phyloP scores from a whole-genome alignment of 2,888 invertebrate species.

The Iphiclides podalirius region DNA sequence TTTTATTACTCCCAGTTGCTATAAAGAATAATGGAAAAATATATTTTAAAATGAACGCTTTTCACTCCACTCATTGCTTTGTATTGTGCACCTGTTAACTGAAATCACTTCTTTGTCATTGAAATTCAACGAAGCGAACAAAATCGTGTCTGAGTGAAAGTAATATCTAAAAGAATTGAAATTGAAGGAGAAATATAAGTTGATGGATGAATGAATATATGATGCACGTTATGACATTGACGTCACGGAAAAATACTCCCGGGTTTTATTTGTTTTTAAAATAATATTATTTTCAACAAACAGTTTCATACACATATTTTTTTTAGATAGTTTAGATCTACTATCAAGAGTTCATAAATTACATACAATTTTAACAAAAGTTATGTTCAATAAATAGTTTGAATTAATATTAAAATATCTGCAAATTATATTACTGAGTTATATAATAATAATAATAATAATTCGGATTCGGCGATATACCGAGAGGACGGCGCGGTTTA shows the following conservation, averaged over 20 bases:
- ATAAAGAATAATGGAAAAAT: conserved; percentile 1
- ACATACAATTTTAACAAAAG: too few relatives aligned
- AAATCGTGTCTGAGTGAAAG: conserved; percentile 4
- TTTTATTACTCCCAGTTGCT: neutral
- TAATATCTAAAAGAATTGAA: conserved; percentile 4
- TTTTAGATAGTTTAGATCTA: too few relatives aligned
- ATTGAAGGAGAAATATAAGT: neutral
- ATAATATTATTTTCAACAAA: too few relatives aligned
- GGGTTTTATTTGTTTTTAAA: neutral
- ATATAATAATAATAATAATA: too few relatives aligned
- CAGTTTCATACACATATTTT: too few relatives aligned
- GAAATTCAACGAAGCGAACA: conserved; percentile 1
- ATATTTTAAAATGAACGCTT: conserved; percentile 8
- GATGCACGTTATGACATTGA: neutral
- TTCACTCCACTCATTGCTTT: conserved; percentile 7
- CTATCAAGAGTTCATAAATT: too few relatives aligned
- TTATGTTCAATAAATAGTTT: too few relatives aligned
- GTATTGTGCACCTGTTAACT: conserved; percentile 5
- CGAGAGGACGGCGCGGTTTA: too few relatives aligned
- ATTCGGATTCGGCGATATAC: too few relatives aligned
- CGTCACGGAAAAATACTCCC: neutral
- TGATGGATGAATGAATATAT: neutral
- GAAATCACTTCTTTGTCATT: conserved; percentile 3
- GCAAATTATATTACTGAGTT: too few relatives aligned
- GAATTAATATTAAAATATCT: too few relatives aligned